These are phyloP conservation scores for Acanthurus lineatus DNA, from an alignment of 2,797 vertebrate genomes.

Conservation along the genomic window DNA sequence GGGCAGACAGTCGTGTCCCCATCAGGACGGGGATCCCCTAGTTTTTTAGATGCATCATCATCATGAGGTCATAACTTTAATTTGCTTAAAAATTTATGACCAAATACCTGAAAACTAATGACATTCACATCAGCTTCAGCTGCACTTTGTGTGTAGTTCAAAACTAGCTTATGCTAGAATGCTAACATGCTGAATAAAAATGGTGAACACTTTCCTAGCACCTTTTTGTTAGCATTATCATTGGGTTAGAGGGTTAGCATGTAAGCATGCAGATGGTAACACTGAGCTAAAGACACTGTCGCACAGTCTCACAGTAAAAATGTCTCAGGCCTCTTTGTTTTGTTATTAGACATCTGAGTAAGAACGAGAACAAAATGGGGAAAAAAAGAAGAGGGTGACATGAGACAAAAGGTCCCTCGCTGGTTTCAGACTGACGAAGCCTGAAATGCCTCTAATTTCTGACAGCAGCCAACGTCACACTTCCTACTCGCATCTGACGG, in stretches of 20 bases:
- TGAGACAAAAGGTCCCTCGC: constrained; percentile 22
- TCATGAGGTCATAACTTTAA: background rate
- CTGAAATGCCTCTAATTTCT: constrained; percentile 30
- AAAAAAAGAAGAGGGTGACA: constrained; percentile 4
- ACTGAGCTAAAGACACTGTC: too few relatives aligned
- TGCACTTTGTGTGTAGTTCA: background rate
- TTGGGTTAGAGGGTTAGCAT: too few relatives aligned
- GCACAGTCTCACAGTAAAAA: too few relatives aligned
- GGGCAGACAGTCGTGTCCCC: too few relatives aligned
- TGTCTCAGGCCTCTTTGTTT: background rate
- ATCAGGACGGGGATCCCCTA: too few relatives aligned
- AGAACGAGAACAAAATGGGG: background rate
- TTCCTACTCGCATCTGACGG: background rate
- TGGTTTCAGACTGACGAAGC: constrained; percentile 16
- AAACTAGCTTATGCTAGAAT: too few relatives aligned
- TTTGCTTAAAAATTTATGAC: background rate
- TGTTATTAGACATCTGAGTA: constrained; percentile 11
- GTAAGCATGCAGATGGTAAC: too few relatives aligned
- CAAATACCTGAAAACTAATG: background rate
- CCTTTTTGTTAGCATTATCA: too few relatives aligned
- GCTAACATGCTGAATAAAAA: too few relatives aligned
- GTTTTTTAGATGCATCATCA: too few relatives aligned
- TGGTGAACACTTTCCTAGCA: too few relatives aligned
- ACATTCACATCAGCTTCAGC: background rate
- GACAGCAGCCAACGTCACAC: constrained; percentile 44